Evolutionary conservation across 2,113 vertebrate species (phyloP), one percentile per base, ranked within the genome.

Genomic region (Dolichallabes microphthalmus): DNA sequence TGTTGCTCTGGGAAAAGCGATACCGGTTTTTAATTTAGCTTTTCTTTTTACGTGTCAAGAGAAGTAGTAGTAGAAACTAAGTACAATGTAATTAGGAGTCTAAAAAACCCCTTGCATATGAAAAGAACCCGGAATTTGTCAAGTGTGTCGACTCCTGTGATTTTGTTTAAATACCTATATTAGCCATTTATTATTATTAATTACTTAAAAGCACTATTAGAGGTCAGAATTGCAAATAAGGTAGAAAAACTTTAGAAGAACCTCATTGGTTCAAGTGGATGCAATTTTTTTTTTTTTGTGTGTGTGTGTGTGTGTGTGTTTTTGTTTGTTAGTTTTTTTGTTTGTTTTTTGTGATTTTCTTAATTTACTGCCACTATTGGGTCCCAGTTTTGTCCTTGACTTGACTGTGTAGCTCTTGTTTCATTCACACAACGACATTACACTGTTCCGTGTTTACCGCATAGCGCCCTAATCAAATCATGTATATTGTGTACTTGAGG

Each of bases 391-490:
- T 64, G 60, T 84, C 60, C 60, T 19, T 2, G 52, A 77, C 75
- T 57, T 19, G 50, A 14, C 74, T 66, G 12, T 25, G 68, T 58
- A n/a, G 58, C 27, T 66, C 53, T 35, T 22, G 50, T 86, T 39
- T 66, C 60, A 83, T 83, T 87, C 82, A 22, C 68, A 19, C 60
- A 63, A 69, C 77, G 57, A 88, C 85, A 86, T 88, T 73, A 82
- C 68, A 35, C 78, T 52, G 30, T 79, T 85, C 78, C 82, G 73
- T 86, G 73, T 84, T 86, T 76, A 57, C 27, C 22, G 19, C 71
- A 75, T 78, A 71, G 57, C 32, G 13, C 66, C 20, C 79, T 87
- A 85, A 87, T 88, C 74, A 82, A 88, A 88, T 88, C 85, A 66
- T 55, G 60, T 71, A 80, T 57, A 9, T 63, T 50, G 30, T 85